A percentile compares a stretch with the other conserved stretches of the same genome.
Conservation (phyloP, 2,888 invertebrate species). For the Phoronis australis region DNA sequence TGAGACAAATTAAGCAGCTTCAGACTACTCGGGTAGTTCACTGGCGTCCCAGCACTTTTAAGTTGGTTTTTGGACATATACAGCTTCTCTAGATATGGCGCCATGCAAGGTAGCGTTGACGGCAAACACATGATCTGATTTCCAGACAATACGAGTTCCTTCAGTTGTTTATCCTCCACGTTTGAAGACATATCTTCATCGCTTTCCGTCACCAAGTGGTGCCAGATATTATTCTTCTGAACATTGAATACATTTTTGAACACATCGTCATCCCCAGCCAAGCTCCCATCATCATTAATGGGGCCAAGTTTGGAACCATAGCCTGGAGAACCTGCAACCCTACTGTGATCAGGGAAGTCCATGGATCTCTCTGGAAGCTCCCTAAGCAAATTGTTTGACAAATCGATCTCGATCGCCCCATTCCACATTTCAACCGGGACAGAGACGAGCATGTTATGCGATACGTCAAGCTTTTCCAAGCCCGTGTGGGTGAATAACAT, state of each 20-base stretch:
- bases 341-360: not conserved
- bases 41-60: not conserved
- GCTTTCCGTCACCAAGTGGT: not conserved
- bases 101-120: not conserved
- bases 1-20: not conserved
- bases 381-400: conserved; percentile 78
- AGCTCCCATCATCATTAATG: not conserved
- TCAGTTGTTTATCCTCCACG: not conserved
- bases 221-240: not conserved
- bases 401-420: conserved; percentile 81
- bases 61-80: not conserved
- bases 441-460: conserved; percentile 82
- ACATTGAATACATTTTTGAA: not conserved
- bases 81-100: not conserved
- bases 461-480: conserved; percentile 78
- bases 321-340: not conserved
- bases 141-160: not conserved
- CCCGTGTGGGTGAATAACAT: conserved; percentile 76
- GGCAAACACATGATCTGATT: not conserved
- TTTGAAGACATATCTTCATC: not conserved
- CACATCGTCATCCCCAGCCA: not conserved
- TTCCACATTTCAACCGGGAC: conserved; percentile 82
- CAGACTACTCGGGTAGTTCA: not conserved
- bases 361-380: conserved; percentile 59
- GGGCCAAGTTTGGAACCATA: not conserved